phyloP scores from a whole-genome alignment of 2,888 invertebrate species.

The Stramonita haemastoma region DNA sequence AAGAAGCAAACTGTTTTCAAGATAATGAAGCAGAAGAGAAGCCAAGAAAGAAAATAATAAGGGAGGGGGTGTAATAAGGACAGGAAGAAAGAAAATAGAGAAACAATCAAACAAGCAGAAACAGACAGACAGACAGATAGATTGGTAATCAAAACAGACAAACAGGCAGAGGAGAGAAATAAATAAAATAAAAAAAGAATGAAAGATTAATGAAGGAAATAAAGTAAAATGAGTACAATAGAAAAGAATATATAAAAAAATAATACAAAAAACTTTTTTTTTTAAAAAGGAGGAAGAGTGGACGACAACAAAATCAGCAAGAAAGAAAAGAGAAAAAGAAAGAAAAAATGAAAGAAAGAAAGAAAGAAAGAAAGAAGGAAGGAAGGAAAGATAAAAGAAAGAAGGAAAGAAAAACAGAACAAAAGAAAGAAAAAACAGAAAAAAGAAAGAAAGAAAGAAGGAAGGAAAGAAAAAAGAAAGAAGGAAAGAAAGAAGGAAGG shows the following conservation, averaged over 20 bases:
- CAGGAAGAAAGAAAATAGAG: too few relatives aligned
- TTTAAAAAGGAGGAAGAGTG: background rate
- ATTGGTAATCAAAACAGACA: too few relatives aligned
- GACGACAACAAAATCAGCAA: background rate
- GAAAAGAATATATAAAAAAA: background rate
- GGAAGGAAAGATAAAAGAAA: background rate
- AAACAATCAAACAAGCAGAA: too few relatives aligned
- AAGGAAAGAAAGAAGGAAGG: background rate
- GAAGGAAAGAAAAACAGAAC: background rate
- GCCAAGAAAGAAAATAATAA: background rate
- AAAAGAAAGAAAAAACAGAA: background rate
- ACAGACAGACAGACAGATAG: too few relatives aligned
- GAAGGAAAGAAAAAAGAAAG: background rate
- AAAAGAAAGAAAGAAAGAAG: background rate
- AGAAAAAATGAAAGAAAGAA: background rate
- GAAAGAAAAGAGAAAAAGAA: background rate
- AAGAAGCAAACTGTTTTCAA: background rate
- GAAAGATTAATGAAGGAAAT: background rate
- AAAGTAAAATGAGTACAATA: background rate
- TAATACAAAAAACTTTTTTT: background rate
- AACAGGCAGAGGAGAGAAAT: background rate
- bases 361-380: background rate
- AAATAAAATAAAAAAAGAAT: background rate
- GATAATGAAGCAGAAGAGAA: background rate
- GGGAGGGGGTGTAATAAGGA: too few relatives aligned